Base-by-base conservation (phyloP, 2,113 vertebrate genomes). In the Serilophus lunatus region DNA sequence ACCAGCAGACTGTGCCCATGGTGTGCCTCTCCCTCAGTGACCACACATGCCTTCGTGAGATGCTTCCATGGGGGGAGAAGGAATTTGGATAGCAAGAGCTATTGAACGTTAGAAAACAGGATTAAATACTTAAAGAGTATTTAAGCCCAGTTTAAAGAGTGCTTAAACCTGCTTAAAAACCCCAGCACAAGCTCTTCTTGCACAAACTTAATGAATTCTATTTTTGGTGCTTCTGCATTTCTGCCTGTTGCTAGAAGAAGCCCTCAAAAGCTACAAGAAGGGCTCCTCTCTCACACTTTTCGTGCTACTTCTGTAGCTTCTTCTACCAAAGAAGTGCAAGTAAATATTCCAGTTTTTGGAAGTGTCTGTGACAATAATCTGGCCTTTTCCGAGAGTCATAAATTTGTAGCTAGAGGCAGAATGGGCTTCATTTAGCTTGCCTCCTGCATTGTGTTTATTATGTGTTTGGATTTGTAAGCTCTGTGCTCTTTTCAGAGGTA, bases 41-140 rank as follows among this genome's bases (percentile, higher is more conserved):
- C 80, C 76, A 49, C 66, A 28, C 5, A 1, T 16, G 35, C 12
- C 42, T 87, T 33, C 1, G 0, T 6, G 3, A 53, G 69, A 31
- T 25, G 18, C 31, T 74, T 84, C 51, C 24, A n/a, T 3, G 1
- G 14, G 4, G 18, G 7, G 3, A 56, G 56, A 42, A 82, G 33
- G 77, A 84, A 72, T 76, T 51, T 72, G 29, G 63, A 19, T 44
- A 54, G 14, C 31, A 71, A 61, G 38, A 90, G 53, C 29, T 65
- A 28, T 18, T 65, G 81, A 86, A 77, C 57, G 31, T 75, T 85
- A 57, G 79, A 90, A 93, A 82, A 60, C 63, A 80, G 54, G 50
- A 80, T 93, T 72, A 72, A 79, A 90, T 77, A 70, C 75, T 88
- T 92, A 49, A 69, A 47, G 38, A 35, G 47, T 65, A 64, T 81